Conservation (phyloP, 2,888 invertebrate genomes). For the Chironomus riparius region DNA sequence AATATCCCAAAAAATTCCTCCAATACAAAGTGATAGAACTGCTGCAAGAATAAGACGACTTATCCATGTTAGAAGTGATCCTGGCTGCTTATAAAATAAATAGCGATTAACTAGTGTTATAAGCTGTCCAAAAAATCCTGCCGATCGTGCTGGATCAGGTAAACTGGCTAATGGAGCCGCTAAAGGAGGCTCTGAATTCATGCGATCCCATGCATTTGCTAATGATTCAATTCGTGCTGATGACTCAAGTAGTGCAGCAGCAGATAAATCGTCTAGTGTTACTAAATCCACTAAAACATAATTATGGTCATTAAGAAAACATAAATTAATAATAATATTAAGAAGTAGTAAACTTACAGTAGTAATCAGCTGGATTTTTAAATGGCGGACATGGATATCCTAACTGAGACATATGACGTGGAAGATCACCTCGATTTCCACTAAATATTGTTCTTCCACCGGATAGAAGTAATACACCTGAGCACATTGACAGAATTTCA, state of each 20-base stretch:
- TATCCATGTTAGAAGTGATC: conserved; percentile 69
- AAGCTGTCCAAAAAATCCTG: conserved; percentile 59
- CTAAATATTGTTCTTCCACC: conserved; percentile 88
- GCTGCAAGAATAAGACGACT: conserved; percentile 70
- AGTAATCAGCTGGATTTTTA: conserved; percentile 95
- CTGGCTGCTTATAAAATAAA: conserved; percentile 72
- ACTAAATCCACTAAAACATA: conserved; percentile 75
- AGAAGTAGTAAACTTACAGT: conserved; percentile 53
- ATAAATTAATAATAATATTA: too few relatives aligned
- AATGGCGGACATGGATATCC: conserved; percentile 94
- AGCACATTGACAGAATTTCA: conserved; percentile 84
- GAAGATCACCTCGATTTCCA: conserved; percentile 79
- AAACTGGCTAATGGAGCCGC: conserved; percentile 69
- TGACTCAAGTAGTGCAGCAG: conserved; percentile 90
- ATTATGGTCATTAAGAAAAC: too few relatives aligned
- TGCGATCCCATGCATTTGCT: conserved; percentile 57
- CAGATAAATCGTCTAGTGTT: conserved; percentile 84
- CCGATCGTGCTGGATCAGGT: conserved; percentile 54
- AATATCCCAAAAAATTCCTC: conserved; percentile 84
- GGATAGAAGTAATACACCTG: conserved; percentile 66
- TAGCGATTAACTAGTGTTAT: conserved; percentile 52
- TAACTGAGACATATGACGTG: conserved; percentile 74
- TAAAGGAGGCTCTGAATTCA: conserved; percentile 43
- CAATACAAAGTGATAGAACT: conserved; percentile 71
- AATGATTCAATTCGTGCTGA: conserved; percentile 86